Evolutionary conservation across 2,113 vertebrate species (phyloP), one percentile per base, ranked within the genome.

Genomic region (Echinops telfairi): DNA sequence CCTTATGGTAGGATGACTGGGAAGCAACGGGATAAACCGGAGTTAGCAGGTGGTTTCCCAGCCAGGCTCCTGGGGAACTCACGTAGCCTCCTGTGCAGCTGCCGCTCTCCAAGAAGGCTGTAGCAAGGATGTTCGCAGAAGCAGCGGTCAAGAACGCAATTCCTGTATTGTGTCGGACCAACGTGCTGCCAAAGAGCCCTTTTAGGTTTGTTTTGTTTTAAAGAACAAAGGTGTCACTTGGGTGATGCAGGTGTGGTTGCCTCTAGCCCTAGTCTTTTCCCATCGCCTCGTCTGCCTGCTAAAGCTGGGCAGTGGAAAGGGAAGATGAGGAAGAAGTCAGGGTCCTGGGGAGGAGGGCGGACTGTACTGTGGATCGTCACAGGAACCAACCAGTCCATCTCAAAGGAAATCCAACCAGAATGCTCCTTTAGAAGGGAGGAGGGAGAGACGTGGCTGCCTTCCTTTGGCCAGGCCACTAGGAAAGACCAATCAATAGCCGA

Each of bases 71-170:
- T 43, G 47, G 2, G 3, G 27, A 27, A 10, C 62, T 15, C 60
- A 64, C 27, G 0, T 1, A 33, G 16, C 73, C 71, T 58, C 0
- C 0, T 19, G 71, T n/a, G 33, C n/a, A 4, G 14, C 17, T 23
- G 11, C 9, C 6, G 6, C 2, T 83, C 79, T 73, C 53, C 53
- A 8, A 25, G 33, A n/a, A 10, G 71, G 11, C 47, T 62, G 60
- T 2, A 62, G 4, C 60, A 6, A 7, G 6, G 9, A 25, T 4
- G 2, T 60, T 29, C 68, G 62, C 40, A 0, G 68, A 71, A n/a
- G 68, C 16, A 71, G 68, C 31, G 33, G 68, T 53, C 47, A 2
- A 53, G 31, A 71, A 71, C 33, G 17, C 68, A 71, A 33, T 17
- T 33, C 15, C n/a, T 71, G 5, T 33, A 71, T 64, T 23, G 31